These are phyloP conservation scores for Craterocephalus amniculus DNA, from an alignment of 2,797 vertebrate genomes.

Conservation along the genomic window DNA sequence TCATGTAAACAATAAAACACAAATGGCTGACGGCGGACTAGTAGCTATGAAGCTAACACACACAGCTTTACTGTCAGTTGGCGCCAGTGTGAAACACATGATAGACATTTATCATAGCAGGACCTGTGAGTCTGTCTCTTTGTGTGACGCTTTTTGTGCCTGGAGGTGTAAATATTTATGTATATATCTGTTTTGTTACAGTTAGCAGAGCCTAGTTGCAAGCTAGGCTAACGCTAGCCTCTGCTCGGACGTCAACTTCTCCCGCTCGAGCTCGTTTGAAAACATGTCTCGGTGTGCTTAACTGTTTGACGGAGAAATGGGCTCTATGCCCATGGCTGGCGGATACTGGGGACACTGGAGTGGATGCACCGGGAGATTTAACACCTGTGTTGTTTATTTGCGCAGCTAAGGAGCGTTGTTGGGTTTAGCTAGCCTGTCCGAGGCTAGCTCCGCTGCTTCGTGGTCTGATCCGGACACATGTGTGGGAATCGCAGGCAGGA, in stretches of 20 bases:
- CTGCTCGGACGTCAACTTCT: constrained; percentile 64
- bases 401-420: constrained; percentile 28
- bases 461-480: constrained; percentile 49
- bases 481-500: not conserved
- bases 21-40: constrained; percentile 38
- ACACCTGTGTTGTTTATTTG: constrained; percentile 16
- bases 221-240: constrained; percentile 67
- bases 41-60: constrained; percentile 53
- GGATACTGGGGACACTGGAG: fast-evolving
- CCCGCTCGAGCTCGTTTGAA: constrained; percentile 76
- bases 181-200: not conserved
- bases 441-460: constrained; percentile 33
- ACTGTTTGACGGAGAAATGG: constrained; percentile 7
- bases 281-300: constrained; percentile 40
- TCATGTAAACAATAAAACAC: constrained; percentile 71
- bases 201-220: constrained; percentile 9
- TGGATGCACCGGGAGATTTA: fast-evolving
- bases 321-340: not conserved
- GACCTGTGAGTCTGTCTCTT: fast-evolving
- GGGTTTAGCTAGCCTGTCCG: constrained; percentile 37
- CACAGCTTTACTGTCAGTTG: constrained; percentile 19
- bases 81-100: constrained; percentile 15
- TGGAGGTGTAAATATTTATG: not conserved
- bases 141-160: fast-evolving
- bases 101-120: fast-evolving